Evolutionary conservation across 2,888 invertebrate species (phyloP).

Genomic region (Amphipoea oculea): DNA sequence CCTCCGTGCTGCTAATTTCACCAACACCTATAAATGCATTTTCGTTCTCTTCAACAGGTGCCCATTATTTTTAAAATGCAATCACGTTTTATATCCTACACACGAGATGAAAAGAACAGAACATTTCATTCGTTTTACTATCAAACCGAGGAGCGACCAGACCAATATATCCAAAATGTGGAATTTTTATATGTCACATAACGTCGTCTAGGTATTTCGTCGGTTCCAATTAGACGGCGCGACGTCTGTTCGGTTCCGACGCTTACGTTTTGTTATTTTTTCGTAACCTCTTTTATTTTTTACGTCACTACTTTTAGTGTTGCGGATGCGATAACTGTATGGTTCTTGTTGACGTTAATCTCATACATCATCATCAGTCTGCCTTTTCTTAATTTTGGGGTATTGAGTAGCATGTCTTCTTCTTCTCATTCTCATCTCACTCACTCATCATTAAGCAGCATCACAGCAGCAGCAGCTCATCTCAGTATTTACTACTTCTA

Average conservation of each 20-base stretch:
- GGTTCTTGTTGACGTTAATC: background rate
- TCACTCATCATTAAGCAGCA: no score
- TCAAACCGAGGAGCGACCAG: conserved; percentile 56
- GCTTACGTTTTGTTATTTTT: conserved; percentile 56
- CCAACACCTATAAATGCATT: background rate
- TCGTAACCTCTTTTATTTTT: conserved; percentile 35
- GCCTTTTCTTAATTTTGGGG: background rate
- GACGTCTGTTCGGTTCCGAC: conserved; percentile 68
- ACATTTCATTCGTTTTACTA: conserved; percentile 60
- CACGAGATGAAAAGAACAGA: conserved; percentile 56
- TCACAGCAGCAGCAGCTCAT: background rate
- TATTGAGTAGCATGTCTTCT: background rate
- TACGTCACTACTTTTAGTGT: conserved; percentile 25
- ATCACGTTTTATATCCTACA: conserved; percentile 41
- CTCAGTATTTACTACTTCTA: background rate
- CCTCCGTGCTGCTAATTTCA: background rate
- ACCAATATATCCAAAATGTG: conserved; percentile 77
- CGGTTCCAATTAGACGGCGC: conserved; percentile 80
- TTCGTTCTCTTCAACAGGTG: background rate
- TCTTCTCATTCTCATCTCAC: background rate
- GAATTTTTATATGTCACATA: conserved; percentile 84
- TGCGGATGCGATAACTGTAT: conserved; percentile 7
- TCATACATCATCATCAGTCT: background rate
- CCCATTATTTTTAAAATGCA: conserved; percentile 54
- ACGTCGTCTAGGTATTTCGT: conserved; percentile 82